Evolutionary conservation across 2,113 vertebrate species (phyloP).

Genomic region (Thamnaconus septentrionalis): DNA sequence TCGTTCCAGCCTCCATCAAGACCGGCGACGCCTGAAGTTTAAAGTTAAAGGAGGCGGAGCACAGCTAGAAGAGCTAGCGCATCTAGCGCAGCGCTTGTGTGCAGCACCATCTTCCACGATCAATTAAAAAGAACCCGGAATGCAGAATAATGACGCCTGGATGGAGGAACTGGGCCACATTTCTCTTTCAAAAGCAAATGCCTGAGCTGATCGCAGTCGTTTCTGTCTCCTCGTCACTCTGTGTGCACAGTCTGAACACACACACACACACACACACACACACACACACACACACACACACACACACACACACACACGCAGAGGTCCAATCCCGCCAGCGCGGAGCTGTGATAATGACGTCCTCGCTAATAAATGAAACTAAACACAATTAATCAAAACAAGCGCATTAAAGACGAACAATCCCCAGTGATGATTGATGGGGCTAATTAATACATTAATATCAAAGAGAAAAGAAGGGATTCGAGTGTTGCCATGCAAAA

Average conservation of each 20-base stretch:
- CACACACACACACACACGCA: conserved; percentile 23
- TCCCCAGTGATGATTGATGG: conserved; percentile 63
- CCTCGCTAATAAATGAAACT: conserved; percentile 71
- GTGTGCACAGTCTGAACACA: conserved; percentile 33
- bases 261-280: conserved; percentile 38
- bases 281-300: conserved; percentile 14
- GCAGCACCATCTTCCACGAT: too few species aligned
- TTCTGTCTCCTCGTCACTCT: conserved; percentile 26
- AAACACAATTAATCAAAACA: conserved; percentile 71
- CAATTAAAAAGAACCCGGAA: too few species aligned
- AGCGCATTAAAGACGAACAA: conserved; percentile 68
- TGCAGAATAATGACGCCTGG: too few species aligned
- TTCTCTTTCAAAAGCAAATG: conserved; percentile 17
- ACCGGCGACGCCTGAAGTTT: too few species aligned
- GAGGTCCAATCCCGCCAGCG: conserved; percentile 59
- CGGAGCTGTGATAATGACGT: conserved; percentile 63
- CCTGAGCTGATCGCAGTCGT: conserved; percentile 8
- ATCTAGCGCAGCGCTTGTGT: too few species aligned
- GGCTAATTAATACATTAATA: conserved; percentile 66
- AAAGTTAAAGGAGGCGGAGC: too few species aligned
- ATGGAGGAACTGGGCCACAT: too few species aligned
- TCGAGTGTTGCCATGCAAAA: conserved; percentile 69
- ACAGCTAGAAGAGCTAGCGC: too few species aligned
- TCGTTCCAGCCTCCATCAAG: too few species aligned
- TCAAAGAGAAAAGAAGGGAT: conserved; percentile 60